Base-by-base conservation (phyloP, 2,888 invertebrate genomes). In the Drosophila koepferae region DNA sequence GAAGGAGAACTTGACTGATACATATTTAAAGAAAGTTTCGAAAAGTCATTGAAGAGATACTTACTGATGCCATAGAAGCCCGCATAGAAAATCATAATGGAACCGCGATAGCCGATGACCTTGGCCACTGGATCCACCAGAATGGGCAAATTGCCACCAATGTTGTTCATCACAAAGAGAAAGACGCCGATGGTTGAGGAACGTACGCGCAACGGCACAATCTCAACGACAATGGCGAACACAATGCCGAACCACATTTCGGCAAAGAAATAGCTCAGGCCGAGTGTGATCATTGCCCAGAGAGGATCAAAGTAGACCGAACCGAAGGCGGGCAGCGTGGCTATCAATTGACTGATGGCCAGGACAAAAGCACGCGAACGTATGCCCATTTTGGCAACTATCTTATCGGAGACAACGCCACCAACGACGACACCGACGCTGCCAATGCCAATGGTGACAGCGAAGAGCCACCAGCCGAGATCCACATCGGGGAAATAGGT, bases 201-300 rank as follows among this genome's bases (percentile, higher is more conserved):
- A 54, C 98, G 94, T 16, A 97, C 95, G 8, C 96, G 95, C 54
- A 97, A 90, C 0, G 97, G 97, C 2, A 98, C 97, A 74, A 98
- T 96, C 93, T 98, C 98, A 2, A 98, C 97, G 3, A 98, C 94
- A 90, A 98, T 96, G 4, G 98, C 97, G 92, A 98, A 98, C 5
- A 98, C 96, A 75, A 98, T 97, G 56, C 98, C 98, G 93, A 98
- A 98, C 98, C 98, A 98, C 97, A 97, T 98, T 94, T 98, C 98
- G 86, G 98, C 97, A 86, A 97, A 97, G 94, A 98, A 96, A 91
- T 97, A 98, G 1, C 97, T 97, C 71, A 97, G 94, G n/a, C 97
- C 97, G 3, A 98, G 94, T 0, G 97, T 97, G 77, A 97, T 95
- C 96, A 98, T 97, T 6, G 97, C 97, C 95, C 97, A 96, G 2